Evolutionary conservation across 1,140 invertebrate species (phyloP), one percentile per base, ranked within the genome.

Genomic region (Portunus trituberculatus): DNA sequence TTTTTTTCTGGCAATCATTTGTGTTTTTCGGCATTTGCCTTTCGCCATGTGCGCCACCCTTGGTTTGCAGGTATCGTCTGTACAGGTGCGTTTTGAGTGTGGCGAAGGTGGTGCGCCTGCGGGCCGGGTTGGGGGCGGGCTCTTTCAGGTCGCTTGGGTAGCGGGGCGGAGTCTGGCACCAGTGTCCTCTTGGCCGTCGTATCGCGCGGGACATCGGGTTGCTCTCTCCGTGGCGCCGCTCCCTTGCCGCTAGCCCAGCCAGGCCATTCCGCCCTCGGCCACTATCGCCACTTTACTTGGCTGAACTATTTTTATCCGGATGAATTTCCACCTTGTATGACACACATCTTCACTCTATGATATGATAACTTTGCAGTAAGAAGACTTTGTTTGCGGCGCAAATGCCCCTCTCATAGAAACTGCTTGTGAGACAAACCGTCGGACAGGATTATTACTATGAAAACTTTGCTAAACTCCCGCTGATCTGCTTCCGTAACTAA

Each of bases 141-240:
- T 20, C 32, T 87, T 29, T 32, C 32, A 82, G 92, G 92, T 93
- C 92, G 92, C 92, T 32, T 87, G 86, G 92, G 92, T 87, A 86
- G 92, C 83, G 67, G 83, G 92, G 92, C 83, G 92, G 92, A 93
- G 92, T 93, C 48, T 52, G 83, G 83, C 92, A 87, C 46, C 59
- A 93, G 92, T 93, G 92, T 93, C 92, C 92, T 93, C 92, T 84
- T 86, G 92, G 92, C 92, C 45, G 92, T 48, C 45, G 92, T 31
- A 87, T 82, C 82, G 92, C 84, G 83, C 52, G 92, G 92, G 83
- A 93, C 92, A 87, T 84, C n/a, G 46, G 83, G 83, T 59, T 87
- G n/a, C 83, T 91, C 52, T 52, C 90, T 91, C 90, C 52, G 52
- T 32, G 67, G 52, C 52, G 29, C 29, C 90, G 29, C 90, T 76